Conservation (phyloP, 2,113 vertebrate species). For the Pelecanoides urinatrix region DNA sequence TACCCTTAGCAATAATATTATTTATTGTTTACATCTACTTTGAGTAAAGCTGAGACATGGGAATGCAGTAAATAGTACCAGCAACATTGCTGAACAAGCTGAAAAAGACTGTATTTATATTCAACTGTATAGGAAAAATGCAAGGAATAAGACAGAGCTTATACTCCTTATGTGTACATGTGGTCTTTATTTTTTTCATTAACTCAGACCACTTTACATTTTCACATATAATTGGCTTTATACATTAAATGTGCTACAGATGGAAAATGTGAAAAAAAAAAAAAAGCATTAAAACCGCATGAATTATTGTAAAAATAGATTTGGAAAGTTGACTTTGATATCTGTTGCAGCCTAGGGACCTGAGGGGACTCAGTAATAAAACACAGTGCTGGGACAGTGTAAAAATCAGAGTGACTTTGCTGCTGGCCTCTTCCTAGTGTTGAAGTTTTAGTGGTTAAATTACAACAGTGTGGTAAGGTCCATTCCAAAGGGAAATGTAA, state of each 20-base stretch:
- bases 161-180: neutral
- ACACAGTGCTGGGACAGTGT: neutral
- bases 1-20: slow-evolving; percentile 16
- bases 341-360: neutral
- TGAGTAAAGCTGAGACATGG: neutral
- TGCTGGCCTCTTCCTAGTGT: neutral
- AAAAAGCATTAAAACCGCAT: neutral
- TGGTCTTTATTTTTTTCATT: neutral
- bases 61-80: neutral
- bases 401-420: neutral
- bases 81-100: neutral
- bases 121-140: neutral
- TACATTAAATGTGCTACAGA: neutral
- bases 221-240: neutral
- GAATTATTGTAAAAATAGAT: slow-evolving; percentile 33
- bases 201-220: neutral
- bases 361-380: slow-evolving; percentile 8
- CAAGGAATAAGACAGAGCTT: neutral
- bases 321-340: slow-evolving; percentile 28
- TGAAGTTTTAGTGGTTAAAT: neutral
- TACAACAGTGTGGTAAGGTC: neutral
- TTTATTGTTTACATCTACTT: slow-evolving; percentile 10
- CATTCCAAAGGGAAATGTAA: neutral
- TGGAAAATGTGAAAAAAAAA: neutral
- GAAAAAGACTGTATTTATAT: neutral